Percentiles rank a stretch among this genome's conserved stretches.
These are phyloP conservation scores for Pollachius pollachius DNA, from an alignment of 2,113 vertebrate species.

Conservation along the genomic window DNA sequence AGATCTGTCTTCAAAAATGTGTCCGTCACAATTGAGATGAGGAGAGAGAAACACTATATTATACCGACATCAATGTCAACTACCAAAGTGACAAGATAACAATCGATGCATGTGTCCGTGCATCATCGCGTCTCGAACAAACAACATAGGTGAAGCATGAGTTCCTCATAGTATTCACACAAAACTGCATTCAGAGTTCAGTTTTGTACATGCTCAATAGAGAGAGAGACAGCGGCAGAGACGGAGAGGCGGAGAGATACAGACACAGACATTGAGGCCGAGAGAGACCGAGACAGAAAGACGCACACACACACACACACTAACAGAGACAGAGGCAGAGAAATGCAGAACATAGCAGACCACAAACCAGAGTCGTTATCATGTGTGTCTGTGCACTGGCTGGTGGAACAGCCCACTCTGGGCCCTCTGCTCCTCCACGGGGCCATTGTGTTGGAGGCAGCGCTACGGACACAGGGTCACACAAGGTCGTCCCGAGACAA, in stretches of 20 bases:
- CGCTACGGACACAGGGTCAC: slow-evolving; percentile 47
- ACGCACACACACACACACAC: no score
- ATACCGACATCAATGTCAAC: neutral
- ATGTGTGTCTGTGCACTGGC: neutral
- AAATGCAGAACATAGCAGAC: slow-evolving; percentile 17
- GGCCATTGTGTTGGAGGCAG: slow-evolving; percentile 55
- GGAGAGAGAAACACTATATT: neutral
- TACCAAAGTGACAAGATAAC: neutral
- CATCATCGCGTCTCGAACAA: no score
- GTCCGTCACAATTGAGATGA: slow-evolving; percentile 3
- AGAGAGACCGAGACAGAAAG: neutral
- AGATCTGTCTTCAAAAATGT: neutral
- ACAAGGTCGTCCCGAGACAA: slow-evolving; percentile 52
- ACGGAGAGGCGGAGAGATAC: neutral
- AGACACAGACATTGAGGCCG: no score
- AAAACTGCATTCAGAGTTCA: no score
- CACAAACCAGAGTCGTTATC: slow-evolving; percentile 1
- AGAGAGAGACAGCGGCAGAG: neutral
- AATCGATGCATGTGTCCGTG: no score
- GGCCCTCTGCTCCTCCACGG: slow-evolving; percentile 50
- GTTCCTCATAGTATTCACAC: no score
- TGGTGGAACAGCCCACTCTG: slow-evolving; percentile 25
- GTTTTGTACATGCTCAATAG: no score
- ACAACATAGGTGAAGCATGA: no score
- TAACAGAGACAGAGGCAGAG: neutral